Percentiles rank a stretch among this genome's conserved stretches.
phyloP scores from a whole-genome alignment of 1,140 invertebrate genomes.

The Caenorhabditis latens region DNA sequence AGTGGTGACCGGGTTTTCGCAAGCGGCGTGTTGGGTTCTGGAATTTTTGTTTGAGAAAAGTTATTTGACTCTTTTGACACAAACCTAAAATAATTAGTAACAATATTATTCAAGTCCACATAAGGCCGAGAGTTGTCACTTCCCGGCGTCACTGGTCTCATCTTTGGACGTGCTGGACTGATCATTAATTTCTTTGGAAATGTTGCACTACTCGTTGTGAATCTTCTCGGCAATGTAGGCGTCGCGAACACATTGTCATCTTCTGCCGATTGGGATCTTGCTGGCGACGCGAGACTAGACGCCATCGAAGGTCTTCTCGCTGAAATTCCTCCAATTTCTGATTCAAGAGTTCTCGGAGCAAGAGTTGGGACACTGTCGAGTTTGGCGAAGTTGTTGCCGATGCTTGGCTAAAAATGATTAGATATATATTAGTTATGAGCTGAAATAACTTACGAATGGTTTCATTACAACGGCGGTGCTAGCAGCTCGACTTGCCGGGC shows the following conservation, averaged over 20 bases:
- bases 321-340: constrained; percentile 36
- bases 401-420: not conserved
- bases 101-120: constrained; percentile 71
- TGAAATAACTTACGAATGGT: constrained; percentile 65
- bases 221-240: constrained; percentile 19
- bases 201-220: not conserved
- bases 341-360: constrained; percentile 45
- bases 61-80: not conserved
- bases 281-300: not conserved
- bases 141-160: constrained; percentile 46
- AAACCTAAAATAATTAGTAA: constrained; percentile 75
- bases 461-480: constrained; percentile 66
- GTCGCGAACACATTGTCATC: constrained; percentile 22
- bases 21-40: constrained; percentile 85
- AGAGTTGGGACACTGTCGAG: constrained; percentile 46
- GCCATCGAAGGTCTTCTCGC: not conserved
- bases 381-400: constrained; percentile 50
- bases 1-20: constrained; percentile 80
- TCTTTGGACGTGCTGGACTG: constrained; percentile 1
- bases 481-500: constrained; percentile 67
- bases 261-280: not conserved
- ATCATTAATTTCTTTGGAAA: constrained; percentile 9
- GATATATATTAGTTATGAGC: not conserved
- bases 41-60: not conserved
- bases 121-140: constrained; percentile 63